Conservation (phyloP, 2,797 vertebrate species). For the Myotis pilosus region DNA sequence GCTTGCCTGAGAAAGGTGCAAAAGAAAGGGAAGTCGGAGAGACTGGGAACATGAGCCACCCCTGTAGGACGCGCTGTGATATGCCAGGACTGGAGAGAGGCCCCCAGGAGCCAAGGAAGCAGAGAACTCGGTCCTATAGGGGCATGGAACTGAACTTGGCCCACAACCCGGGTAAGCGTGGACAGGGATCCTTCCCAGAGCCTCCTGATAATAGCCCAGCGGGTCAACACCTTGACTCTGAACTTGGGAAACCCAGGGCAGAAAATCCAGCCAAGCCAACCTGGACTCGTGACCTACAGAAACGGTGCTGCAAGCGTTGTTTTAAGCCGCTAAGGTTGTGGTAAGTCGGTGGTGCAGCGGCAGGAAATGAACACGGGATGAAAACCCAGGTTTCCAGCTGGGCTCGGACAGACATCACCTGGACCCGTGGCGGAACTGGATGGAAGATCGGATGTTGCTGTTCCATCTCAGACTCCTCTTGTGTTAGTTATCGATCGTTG, state of each 20-base stretch:
- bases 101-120: background rate
- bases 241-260: background rate
- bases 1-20: background rate
- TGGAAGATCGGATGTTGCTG: background rate
- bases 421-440: fast-evolving
- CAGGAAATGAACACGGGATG: background rate
- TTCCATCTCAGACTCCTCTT: background rate
- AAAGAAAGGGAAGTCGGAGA: background rate
- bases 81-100: background rate
- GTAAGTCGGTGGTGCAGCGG: fast-evolving
- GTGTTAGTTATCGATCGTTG: too few relatives aligned
- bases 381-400: too few relatives aligned
- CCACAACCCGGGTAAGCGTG: fast-evolving
- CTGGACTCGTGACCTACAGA: background rate
- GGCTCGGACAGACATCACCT: fast-evolving
- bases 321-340: background rate
- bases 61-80: background rate
- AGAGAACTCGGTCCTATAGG: background rate
- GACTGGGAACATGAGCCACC: background rate
- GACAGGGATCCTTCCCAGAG: background rate
- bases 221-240: background rate
- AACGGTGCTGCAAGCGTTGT: background rate
- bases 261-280: background rate
- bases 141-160: background rate
- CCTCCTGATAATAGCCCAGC: background rate